Evolutionary conservation across 2,888 invertebrate species (phyloP), one percentile per base, ranked within the genome.

Genomic region (Dolichopus griseipennis): DNA sequence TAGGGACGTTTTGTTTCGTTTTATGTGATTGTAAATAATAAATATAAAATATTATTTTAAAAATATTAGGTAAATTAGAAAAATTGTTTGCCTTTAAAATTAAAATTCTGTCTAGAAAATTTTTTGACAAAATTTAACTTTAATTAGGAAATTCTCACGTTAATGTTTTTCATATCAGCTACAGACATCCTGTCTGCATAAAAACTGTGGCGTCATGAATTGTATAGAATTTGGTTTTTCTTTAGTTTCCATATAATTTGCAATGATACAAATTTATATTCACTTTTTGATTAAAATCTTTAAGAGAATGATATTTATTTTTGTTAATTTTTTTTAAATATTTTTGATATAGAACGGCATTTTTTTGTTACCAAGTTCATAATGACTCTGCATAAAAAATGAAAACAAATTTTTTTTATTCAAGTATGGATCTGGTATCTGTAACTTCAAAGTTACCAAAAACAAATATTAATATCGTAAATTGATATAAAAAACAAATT

Each of bases 151-250:
- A 27, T 27, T 27, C 27, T 27, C 27, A 41, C 4, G 2, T 41
- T 12, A 41, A 41, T 52, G 4, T 52, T n/a, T 52, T 52, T 18
- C 2, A 52, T 52, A 52, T 52, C 52, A 52, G 52, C 15, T 6
- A 52, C 37, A 64, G 64, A 64, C 64, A 64, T 34, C 64, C 64
- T 64, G 64, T 64, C 64, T 64, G 64, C 64, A 64, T 34, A 34
- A 15, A 6, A 7, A 15, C 20, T 64, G 20, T 64, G 64, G 64
- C 34, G 64, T 64, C 64, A 64, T 64, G 64, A 64, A 37, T 12
- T 27, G 27, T 27, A 27, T 27, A 27, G 27, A 27, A 27, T 27
- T 27, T 2, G 2, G 27, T 27, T 27, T 27, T 27, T 27, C 18
- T 12, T 52, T 12, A 18, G 52, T 52, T 37, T 37, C 8, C 37